A percentile compares a stretch with the other conserved stretches of the same genome.
Conservation (phyloP, 2,113 vertebrate species). For the Danio rerio region GRCz12tu NC_133184.1:40353501-40354000, state of each 20-base stretch:
- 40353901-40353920: neutral
- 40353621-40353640: constrained; percentile 87
- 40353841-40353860: constrained; percentile 18
- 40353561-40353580: constrained; percentile 77
- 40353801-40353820: neutral
- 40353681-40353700: constrained; percentile 57
- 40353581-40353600: constrained; percentile 88
- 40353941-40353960: constrained; percentile 17
- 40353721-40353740: constrained; percentile 15
- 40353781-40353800: constrained; percentile 1
- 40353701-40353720: neutral
- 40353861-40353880: neutral
- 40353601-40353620: constrained; percentile 81
- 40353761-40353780: neutral
- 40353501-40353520: neutral
- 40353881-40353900: neutral
- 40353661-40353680: constrained; percentile 89
- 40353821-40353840: constrained; percentile 24
- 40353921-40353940: constrained; percentile 11
- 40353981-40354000: neutral
- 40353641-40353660: constrained; percentile 71
- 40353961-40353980: neutral
- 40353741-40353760: constrained; percentile 4
- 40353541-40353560: constrained; percentile 63
- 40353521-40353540: neutral